Evolutionary conservation across 2,888 invertebrate genomes (phyloP), one percentile per base, ranked within the genome.

Genomic region (Clunio marinus): DNA sequence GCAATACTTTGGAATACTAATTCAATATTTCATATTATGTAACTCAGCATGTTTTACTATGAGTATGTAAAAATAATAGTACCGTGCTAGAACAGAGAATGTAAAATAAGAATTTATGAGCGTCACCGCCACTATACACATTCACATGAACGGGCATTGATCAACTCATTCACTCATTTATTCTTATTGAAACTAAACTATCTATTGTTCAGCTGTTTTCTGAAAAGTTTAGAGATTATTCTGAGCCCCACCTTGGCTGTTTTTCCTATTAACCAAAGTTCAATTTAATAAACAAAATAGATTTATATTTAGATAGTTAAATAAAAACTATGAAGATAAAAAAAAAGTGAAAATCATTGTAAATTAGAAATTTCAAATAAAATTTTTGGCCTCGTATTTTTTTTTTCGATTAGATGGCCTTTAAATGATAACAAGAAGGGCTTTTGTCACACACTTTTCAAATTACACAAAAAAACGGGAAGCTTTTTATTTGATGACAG

Each of bases 71-170:
- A 22, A 35, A 51, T 25, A 59, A 32, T n/a, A n/a, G n/a, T n/a
- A 65, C 25, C 46, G n/a, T 27, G 24, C 45, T 51, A 66, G 66
- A 66, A 66, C 55, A 35, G 27, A 57, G 55, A 65, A 65, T 65
- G 51, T 65, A 24, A 32, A 65, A 51, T 65, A 32, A 65, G 65
- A 66, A 66, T 66, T 66, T 66, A 28, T 55, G 55, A 55, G 55
- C 66, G 66, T 66, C 66, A 65, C 51, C 35, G 13, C 22, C n/a
- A 51, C 63, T 45, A 37, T 35, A 60, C 63, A 45, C 17, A 41
- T 27, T 25, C 20, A 20, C 10, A 20, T 27, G 10, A 35, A 45
- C n/a, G 37, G 46, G 8, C 32, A 46, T 65, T 17, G 46, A 65
- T 65, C 63, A 46, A 13, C 37, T 13, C 22, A 7, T 22, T 22